These are phyloP conservation scores for Karalla daura DNA, from an alignment of 2,797 vertebrate genomes.

Conservation along the genomic window DNA sequence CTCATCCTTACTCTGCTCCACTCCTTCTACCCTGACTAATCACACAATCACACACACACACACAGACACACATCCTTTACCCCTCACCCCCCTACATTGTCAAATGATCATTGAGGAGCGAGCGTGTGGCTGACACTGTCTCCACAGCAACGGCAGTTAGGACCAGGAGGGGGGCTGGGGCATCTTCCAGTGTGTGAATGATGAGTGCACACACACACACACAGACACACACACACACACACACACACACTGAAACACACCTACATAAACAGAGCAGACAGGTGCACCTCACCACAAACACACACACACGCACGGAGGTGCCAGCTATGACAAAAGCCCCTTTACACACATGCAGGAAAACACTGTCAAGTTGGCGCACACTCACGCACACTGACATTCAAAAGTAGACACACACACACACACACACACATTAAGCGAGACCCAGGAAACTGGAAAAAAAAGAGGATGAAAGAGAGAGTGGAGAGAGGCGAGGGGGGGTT, in stretches of 20 bases:
- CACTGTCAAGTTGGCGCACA: constrained; percentile 20
- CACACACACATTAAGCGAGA: constrained; percentile 50
- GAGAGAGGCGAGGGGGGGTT: constrained; percentile 11
- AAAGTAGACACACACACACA: constrained; percentile 36
- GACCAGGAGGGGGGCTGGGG: constrained; percentile 81
- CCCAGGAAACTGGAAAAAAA: constrained; percentile 50
- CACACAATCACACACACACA: constrained; percentile 50
- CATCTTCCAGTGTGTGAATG: constrained; percentile 82
- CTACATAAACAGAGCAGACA: constrained; percentile 36
- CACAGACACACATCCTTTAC: constrained; percentile 44
- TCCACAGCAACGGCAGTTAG: constrained; percentile 91
- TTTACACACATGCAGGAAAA: constrained; percentile 26
- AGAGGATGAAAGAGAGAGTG: constrained; percentile 55
- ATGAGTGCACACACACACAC: constrained; percentile 59
- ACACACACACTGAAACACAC: constrained; percentile 11
- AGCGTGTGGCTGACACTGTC: constrained; percentile 92
- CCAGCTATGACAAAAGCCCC: constrained; percentile 28
- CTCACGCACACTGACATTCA: constrained; percentile 7
- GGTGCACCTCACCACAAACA: constrained; percentile 39
- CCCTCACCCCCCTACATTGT: constrained; percentile 73
- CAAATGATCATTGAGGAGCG: constrained; percentile 89
- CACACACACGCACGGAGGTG: constrained; percentile 25
- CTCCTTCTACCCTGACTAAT: constrained; percentile 68
- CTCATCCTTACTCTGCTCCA: constrained; percentile 49
- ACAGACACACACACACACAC: constrained; percentile 25